These are phyloP conservation scores for Poeciliopsis infans DNA, from an alignment of 2,797 vertebrate species.

Conservation along the genomic window DNA sequence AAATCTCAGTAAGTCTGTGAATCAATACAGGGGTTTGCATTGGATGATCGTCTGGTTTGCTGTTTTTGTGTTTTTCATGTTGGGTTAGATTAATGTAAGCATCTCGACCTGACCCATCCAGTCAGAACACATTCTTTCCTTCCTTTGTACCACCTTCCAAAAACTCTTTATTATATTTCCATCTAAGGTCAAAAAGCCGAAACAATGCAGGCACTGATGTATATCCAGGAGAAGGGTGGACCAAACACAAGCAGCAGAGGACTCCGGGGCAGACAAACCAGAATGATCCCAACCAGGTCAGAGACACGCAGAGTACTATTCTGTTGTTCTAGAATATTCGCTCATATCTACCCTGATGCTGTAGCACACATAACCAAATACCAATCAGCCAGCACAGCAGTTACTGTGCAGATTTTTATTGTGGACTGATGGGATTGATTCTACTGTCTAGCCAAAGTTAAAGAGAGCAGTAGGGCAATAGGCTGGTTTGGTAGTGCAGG, in stretches of 20 bases:
- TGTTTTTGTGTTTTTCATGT: background rate
- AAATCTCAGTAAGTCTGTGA: background rate
- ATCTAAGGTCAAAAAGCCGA: conserved; percentile 57
- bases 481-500: background rate
- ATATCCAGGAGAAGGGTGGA: conserved; percentile 70
- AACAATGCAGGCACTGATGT: conserved; percentile 38
- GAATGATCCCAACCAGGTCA: conserved; percentile 81
- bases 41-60: background rate
- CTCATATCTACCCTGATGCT: background rate
- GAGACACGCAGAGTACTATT: conserved; percentile 46
- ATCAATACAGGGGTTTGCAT: background rate
- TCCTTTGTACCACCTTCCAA: background rate
- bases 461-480: background rate
- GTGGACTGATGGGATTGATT: background rate
- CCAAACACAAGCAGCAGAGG: conserved; percentile 87
- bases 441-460: background rate
- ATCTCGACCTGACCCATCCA: background rate
- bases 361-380: background rate
- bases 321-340: background rate
- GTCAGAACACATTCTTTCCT: background rate
- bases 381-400: background rate
- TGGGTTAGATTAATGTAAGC: background rate
- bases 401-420: background rate
- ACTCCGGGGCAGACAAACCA: conserved; percentile 71
- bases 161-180: background rate